Conservation (phyloP, 1,140 invertebrate genomes). For the Drosophila yakuba region DNA sequence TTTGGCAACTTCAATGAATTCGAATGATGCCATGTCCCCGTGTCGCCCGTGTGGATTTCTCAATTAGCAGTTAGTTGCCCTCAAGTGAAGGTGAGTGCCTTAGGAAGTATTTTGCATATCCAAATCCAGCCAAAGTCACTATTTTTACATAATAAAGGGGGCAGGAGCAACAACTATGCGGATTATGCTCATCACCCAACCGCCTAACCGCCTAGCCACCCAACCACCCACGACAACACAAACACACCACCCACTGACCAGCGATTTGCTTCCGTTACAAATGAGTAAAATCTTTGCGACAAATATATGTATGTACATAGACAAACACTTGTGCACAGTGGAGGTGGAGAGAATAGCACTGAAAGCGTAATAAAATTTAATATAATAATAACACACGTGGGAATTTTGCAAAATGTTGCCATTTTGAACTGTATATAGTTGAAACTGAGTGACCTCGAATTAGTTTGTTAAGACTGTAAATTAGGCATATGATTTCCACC, state of each 20-base stretch:
- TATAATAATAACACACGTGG: too few relatives aligned
- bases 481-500: too few relatives aligned
- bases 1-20: not conserved
- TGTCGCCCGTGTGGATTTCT: not conserved
- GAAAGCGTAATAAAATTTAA: not conserved
- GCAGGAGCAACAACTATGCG: constrained; percentile 37
- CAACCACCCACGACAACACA: constrained; percentile 14
- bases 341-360: not conserved
- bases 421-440: too few relatives aligned
- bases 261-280: constrained; percentile 80
- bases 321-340: not conserved
- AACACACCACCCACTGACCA: constrained; percentile 42
- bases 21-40: not conserved
- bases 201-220: not conserved
- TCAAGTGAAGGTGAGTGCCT: constrained; percentile 17
- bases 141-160: constrained; percentile 29
- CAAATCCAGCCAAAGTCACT: constrained; percentile 26
- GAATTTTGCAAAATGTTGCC: too few relatives aligned
- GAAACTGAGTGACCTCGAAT: too few relatives aligned
- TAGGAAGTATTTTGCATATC: constrained; percentile 28
- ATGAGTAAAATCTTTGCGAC: constrained; percentile 58
- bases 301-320: constrained; percentile 4
- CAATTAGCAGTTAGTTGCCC: constrained; percentile 1
- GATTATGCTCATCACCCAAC: constrained; percentile 25
- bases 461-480: too few relatives aligned